Evolutionary conservation across 2,113 vertebrate species (phyloP).

Genomic region (Anseranas semipalmata): DNA sequence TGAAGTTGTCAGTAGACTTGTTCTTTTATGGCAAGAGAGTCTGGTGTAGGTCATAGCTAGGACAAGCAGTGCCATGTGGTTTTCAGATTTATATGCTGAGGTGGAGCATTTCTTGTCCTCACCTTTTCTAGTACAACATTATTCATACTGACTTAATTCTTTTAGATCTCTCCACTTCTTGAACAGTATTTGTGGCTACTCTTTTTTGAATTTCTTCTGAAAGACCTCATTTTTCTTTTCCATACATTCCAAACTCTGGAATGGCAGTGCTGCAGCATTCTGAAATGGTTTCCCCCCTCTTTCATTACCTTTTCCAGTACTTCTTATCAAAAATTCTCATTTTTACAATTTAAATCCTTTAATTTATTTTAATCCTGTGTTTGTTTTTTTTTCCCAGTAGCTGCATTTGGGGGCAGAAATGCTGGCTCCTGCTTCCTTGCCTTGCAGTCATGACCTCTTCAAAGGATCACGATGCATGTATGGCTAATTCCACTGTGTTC

Average conservation of each 20-base stretch:
- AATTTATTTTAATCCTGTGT: background rate
- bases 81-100: constrained; percentile 13
- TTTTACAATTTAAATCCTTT: background rate
- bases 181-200: background rate
- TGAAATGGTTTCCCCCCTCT: background rate
- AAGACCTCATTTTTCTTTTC: background rate
- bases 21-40: background rate
- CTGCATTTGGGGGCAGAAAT: background rate
- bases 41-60: background rate
- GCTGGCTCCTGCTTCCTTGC: background rate
- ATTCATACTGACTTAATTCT: constrained; percentile 17
- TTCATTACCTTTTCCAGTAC: background rate
- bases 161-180: background rate
- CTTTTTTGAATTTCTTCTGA: background rate
- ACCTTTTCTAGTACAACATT: background rate
- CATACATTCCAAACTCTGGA: background rate
- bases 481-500: background rate
- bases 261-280: rapidly evolving
- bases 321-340: background rate
- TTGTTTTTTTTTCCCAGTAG: background rate
- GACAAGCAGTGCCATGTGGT: background rate
- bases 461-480: background rate
- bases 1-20: background rate
- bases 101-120: background rate
- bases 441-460: background rate